Conservation (phyloP, 1,140 invertebrate species). For the Tetraneura akinire region DNA sequence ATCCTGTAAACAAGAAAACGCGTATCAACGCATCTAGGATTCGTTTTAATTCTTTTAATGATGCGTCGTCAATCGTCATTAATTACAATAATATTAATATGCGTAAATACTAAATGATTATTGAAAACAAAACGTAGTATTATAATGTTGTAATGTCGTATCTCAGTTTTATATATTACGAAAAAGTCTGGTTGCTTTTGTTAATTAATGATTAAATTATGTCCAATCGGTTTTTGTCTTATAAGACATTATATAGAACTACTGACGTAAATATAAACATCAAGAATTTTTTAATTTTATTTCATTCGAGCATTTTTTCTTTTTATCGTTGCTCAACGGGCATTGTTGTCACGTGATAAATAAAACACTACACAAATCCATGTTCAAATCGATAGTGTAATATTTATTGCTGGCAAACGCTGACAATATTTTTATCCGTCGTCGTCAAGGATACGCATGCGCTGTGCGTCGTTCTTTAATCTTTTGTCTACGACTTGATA, state of each 20-base stretch:
- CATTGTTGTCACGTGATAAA: not conserved
- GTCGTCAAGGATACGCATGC: constrained; percentile 17
- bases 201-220: not conserved
- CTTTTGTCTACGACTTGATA: too few species aligned
- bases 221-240: not conserved
- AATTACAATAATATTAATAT: not conserved
- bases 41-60: not conserved
- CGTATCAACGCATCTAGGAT: not conserved
- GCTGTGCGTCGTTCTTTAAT: not conserved
- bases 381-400: not conserved
- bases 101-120: not conserved
- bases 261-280: not conserved
- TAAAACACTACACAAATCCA: not conserved
- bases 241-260: too few species aligned
- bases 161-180: too few species aligned
- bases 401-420: not conserved
- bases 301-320: not conserved
- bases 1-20: not conserved
- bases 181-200: not conserved
- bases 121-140: not conserved
- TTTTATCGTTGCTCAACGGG: not conserved
- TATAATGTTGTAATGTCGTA: too few species aligned
- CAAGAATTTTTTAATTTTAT: not conserved
- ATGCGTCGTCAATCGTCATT: not conserved
- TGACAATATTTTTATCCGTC: constrained; percentile 24